Base-by-base conservation (phyloP, 2,113 vertebrate species). In the Hippopotamus amphibius region DNA sequence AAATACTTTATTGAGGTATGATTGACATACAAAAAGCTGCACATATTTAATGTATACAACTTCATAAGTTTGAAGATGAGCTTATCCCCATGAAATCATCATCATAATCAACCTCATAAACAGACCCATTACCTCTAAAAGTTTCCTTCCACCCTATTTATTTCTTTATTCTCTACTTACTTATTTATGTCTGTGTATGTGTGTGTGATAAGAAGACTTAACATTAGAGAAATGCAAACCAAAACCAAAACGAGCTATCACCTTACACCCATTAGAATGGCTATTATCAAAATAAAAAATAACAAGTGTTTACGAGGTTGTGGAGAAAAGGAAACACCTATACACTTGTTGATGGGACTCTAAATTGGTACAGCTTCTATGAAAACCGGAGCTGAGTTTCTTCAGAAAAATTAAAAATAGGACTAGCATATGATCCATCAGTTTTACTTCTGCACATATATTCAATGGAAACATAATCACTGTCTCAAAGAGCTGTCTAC, bases 361-460 rank as follows among this genome's bases (percentile, higher is more conserved):
- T 66, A 83, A 65, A 76, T 57, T 66, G 48, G 28, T 55, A 83
- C 9, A 55, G 2, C 21, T 3, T 76, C 72, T 13, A 46, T n/a
- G n/a, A 28, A 46, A 76, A 84, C 65, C 41, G 37, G 33, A 68
- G 71, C 61, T 53, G 41, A 80, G n/a, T 95, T 55, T 55, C 82
- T 26, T 80, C 43, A n/a, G 5, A 92, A 95, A 91, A 80, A n/a
- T 80, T 16, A 71, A 86, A 91, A 91, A 87, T 28, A 48, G 68
- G 82, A 46, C 37, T 28, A 57, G 7, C 12, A 30, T 53, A 33
- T 55, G 33, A 81, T 43, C 15, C n/a, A 63, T 46, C 65, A 68
- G 65, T 85, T 66, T 83, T 48, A 66, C 74, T 46, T 71, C 28
- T 72, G 28, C 28, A 22, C 14, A 63, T 48, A 30, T 50, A 41